These are phyloP conservation scores for Jordanella pulchra DNA, from an alignment of 2,797 vertebrate species.

Conservation along the genomic window DNA sequence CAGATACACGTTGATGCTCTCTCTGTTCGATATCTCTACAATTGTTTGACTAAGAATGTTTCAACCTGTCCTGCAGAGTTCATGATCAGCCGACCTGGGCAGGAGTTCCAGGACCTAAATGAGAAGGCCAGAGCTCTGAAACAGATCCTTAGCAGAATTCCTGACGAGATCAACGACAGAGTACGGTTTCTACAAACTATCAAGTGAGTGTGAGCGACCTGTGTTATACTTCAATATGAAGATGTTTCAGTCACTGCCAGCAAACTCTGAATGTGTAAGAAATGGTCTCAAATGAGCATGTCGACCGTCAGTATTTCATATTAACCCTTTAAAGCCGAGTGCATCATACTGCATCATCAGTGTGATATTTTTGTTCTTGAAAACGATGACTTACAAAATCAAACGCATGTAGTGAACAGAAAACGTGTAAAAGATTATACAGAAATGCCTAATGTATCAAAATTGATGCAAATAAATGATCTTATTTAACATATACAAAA, in stretches of 20 bases:
- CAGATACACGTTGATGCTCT: too few relatives aligned
- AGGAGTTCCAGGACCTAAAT: slow-evolving; percentile 95
- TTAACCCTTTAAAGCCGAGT: too few relatives aligned
- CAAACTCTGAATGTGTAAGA: background rate
- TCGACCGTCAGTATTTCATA: background rate
- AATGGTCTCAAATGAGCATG: background rate
- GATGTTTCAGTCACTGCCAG: background rate
- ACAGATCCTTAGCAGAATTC: slow-evolving; percentile 97
- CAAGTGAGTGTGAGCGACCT: slow-evolving; percentile 84
- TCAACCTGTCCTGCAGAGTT: slow-evolving; percentile 81
- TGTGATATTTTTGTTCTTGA: too few relatives aligned
- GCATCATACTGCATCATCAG: too few relatives aligned
- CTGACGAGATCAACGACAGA: slow-evolving; percentile 97
- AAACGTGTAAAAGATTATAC: too few relatives aligned
- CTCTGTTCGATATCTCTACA: background rate
- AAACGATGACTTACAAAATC: too few relatives aligned
- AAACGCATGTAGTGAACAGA: too few relatives aligned
- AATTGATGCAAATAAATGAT: too few relatives aligned
- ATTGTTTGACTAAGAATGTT: background rate
- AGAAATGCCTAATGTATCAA: too few relatives aligned
- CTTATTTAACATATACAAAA: too few relatives aligned
- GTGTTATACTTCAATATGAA: background rate
- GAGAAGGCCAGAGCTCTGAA: slow-evolving; percentile 97
- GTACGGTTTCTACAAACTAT: slow-evolving; percentile 98
- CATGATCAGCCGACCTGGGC: slow-evolving; percentile 94